Evolutionary conservation across 2,113 vertebrate genomes (phyloP).

Genomic region (Rostratula benghalensis): DNA sequence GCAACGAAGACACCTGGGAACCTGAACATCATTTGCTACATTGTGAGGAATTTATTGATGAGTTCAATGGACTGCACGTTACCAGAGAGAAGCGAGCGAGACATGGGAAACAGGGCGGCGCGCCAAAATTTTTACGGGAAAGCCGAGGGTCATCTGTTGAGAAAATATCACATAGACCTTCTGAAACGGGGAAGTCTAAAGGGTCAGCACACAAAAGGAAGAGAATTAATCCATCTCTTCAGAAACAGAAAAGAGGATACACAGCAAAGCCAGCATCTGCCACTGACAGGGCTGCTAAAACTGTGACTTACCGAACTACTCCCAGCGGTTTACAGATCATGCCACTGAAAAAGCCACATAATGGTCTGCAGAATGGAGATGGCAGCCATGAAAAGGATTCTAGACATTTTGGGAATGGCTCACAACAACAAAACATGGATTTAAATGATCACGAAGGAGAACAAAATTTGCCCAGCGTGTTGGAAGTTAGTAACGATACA

Average conservation of each 20-base stretch:
- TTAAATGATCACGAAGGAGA: conserved; percentile 74
- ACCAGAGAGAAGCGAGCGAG: conserved; percentile 83
- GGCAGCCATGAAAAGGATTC: conserved; percentile 75
- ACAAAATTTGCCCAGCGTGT: conserved; percentile 74
- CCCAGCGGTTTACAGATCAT: conserved; percentile 86
- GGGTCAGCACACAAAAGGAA: conserved; percentile 85
- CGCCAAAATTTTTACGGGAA: conserved; percentile 75
- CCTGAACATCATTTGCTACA: conserved; percentile 93
- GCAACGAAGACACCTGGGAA: conserved; percentile 97
- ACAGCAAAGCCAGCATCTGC: conserved; percentile 75
- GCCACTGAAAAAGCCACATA: conserved; percentile 84
- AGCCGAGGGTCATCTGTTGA: conserved; percentile 65
- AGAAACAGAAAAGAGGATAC: conserved; percentile 82
- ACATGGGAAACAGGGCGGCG: conserved; percentile 74
- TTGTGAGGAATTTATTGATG: conserved; percentile 97
- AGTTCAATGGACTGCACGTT: conserved; percentile 89
- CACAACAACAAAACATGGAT: conserved; percentile 78
- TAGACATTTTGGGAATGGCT: conserved; percentile 81
- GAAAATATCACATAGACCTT: conserved; percentile 73
- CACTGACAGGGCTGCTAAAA: conserved; percentile 85
- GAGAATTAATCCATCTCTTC: conserved; percentile 78
- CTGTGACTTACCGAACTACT: conserved; percentile 86
- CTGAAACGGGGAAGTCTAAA: conserved; percentile 80
- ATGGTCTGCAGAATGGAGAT: conserved; percentile 88
- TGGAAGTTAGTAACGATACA: conserved; percentile 73